These are phyloP conservation scores for Schizaphis graminum DNA, from an alignment of 2,888 invertebrate species.

Conservation along the genomic window DNA sequence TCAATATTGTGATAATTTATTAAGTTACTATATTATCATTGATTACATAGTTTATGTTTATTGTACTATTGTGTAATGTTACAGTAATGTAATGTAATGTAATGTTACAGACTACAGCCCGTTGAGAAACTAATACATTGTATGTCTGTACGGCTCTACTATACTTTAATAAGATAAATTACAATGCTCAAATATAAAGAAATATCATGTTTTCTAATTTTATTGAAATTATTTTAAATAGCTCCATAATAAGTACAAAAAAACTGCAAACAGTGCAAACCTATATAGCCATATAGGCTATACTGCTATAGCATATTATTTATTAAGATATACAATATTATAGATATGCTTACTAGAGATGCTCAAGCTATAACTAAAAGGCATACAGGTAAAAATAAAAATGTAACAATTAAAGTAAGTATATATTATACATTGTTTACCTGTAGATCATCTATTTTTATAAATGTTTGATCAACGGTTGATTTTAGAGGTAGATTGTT, in stretches of 20 bases:
- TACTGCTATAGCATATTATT: neutral
- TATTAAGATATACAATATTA: neutral
- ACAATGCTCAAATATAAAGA: neutral
- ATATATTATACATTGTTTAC: constrained; percentile 1
- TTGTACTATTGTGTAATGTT: neutral
- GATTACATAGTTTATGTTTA: neutral
- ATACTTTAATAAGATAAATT: neutral
- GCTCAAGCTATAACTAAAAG: neutral
- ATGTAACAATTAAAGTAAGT: neutral
- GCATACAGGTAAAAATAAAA: neutral
- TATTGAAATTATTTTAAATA: neutral
- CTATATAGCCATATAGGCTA: neutral
- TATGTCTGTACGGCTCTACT: neutral
- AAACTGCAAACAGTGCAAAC: too few species aligned
- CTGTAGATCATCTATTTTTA: constrained; percentile 11
- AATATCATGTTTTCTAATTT: neutral
- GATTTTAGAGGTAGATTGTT: constrained; percentile 34
- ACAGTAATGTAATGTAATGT: neutral
- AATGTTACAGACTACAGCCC: neutral
- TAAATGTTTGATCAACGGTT: constrained; percentile 20
- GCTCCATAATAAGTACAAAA: neutral
- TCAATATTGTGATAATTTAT: neutral
- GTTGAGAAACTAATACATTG: neutral
- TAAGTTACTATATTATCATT: neutral
- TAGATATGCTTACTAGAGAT: neutral